Evolutionary conservation across 2,888 invertebrate genomes (phyloP), one percentile per base, ranked within the genome.

Genomic region (Drosophila prostipennis): DNA sequence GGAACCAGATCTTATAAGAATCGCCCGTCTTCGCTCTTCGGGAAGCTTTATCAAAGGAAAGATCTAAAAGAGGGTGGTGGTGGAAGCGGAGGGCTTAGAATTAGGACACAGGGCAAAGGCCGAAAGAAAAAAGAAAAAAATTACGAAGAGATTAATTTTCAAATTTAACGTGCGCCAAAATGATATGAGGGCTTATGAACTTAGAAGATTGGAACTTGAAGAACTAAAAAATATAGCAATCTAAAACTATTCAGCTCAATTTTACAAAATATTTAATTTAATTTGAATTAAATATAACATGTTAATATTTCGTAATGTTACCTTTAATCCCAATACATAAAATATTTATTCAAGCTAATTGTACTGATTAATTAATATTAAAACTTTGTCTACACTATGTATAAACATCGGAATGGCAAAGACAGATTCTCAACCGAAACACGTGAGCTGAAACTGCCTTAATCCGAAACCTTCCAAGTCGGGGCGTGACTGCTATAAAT

Each of bases 401-500:
- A 19, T 19, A 19, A 19, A 19, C 19, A 19, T 2, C 19, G 2
- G 19, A 19, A 19, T 19, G 19, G 19, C 19, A 19, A 19, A 19
- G 19, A 19, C 19, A 19, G 14, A 48, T 34, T 34, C 32, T 26
- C 1, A n/a, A 8, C 29, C 26, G 23, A 23, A 43, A 14, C 54
- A 67, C 65, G 67, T 49, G 67, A 67, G 29, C 40, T 26, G 29
- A 13, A 61, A 51, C 53, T 34, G 46, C 32, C 34, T 46, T 16
- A 34, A 68, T 34, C 32, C 42, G 39, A 48, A 37, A 45, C 37
- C 57, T 69, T 36, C 39, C 40, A 48, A 40, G 34, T 43, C 51
- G 43, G 56, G 69, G 58, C 74, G 67, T 74, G 55, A 74, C 57
- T 61, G 54, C 87, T 72, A 72, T 58, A 57, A 63, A 87, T 82